A percentile compares a stretch with the other conserved stretches of the same genome.
These are phyloP conservation scores for Phorcus lineatus DNA, from an alignment of 2,888 invertebrate species.

Conservation along the genomic window DNA sequence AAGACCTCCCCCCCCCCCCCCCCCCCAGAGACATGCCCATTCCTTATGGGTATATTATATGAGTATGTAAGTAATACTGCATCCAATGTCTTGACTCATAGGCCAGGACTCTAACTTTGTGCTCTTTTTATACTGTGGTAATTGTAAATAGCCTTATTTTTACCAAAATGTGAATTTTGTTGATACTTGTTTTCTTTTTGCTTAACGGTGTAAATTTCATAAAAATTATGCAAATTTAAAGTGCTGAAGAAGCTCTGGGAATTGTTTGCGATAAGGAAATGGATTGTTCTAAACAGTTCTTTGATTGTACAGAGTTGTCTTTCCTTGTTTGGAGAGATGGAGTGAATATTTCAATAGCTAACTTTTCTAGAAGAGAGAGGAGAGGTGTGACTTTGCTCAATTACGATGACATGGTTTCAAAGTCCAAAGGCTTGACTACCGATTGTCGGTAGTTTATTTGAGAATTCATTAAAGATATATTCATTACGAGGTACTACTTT, in stretches of 20 bases:
- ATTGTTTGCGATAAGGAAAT: background rate
- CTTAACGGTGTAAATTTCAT: constrained; percentile 13
- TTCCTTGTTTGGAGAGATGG: background rate
- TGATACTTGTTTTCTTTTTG: constrained; percentile 3
- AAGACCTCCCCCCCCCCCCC: background rate
- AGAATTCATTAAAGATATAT: no score
- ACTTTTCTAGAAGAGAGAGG: background rate
- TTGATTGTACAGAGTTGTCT: constrained; percentile 5
- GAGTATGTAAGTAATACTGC: background rate
- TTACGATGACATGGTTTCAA: background rate
- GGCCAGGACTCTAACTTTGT: constrained; percentile 8
- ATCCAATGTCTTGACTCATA: background rate
- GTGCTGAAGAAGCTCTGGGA: background rate
- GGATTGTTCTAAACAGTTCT: background rate
- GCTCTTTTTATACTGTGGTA: constrained; percentile 19
- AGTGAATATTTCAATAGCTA: background rate
- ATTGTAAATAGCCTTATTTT: constrained; percentile 14
- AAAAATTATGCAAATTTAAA: constrained; percentile 16
- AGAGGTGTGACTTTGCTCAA: background rate
- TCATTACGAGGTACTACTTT: no score
- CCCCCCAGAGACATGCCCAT: background rate
- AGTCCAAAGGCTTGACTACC: background rate
- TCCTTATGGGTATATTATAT: background rate
- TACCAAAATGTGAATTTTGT: constrained; percentile 20
- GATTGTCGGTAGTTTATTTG: background rate